These are phyloP conservation scores for Marmota flaviventris DNA, from an alignment of 2,113 vertebrate genomes.

Conservation along the genomic window DNA sequence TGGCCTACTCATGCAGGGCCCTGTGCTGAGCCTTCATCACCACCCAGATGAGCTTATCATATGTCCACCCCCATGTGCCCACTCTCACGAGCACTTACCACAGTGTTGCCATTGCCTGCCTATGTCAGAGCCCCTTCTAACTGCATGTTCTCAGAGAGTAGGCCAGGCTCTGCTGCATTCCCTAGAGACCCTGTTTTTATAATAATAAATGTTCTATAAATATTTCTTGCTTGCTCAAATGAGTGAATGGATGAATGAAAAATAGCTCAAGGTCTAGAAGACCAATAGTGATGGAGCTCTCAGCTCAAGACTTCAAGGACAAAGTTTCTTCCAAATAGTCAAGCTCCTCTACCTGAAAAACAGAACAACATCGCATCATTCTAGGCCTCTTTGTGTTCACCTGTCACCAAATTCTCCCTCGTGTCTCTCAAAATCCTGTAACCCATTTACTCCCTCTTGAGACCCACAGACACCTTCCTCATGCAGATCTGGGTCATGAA, in stretches of 20 bases:
- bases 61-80: fast-evolving
- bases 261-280: not conserved
- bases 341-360: not conserved
- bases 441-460: not conserved
- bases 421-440: not conserved
- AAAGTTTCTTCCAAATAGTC: not conserved
- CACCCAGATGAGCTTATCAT: not conserved
- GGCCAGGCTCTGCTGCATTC: not conserved
- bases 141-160: not conserved
- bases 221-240: not conserved
- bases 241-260: no score
- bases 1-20: not conserved
- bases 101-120: no score
- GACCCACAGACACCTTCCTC: not conserved
- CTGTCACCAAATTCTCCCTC: not conserved
- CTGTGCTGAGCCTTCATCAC: not conserved
- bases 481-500: not conserved
- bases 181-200: not conserved
- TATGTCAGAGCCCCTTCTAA: not conserved
- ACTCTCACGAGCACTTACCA: not conserved
- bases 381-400: not conserved
- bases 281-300: not conserved
- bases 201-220: not conserved
- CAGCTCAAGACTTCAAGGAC: not conserved
- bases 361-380: not conserved